A percentile compares a stretch with the other conserved stretches of the same genome.
These are phyloP conservation scores for Amblyopsis hoosieri DNA, from an alignment of 2,797 vertebrate genomes.

Conservation along the genomic window DNA sequence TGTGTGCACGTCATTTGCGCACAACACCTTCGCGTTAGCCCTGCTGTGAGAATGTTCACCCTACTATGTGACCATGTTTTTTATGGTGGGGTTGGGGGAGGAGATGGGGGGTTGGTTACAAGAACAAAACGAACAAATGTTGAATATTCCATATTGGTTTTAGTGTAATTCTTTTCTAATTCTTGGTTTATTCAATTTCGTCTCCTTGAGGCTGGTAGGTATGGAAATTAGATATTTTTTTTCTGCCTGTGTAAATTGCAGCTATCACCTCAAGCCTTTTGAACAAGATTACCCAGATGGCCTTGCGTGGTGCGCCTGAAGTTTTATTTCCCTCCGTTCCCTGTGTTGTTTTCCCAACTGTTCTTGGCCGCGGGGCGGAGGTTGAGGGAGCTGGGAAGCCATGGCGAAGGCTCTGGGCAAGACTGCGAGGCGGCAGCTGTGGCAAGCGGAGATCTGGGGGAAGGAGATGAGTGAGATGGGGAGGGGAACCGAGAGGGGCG, in stretches of 20 bases:
- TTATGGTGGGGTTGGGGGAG: slow-evolving; percentile 1
- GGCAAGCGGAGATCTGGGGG: slow-evolving; percentile 71
- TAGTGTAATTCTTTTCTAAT: slow-evolving; percentile 85
- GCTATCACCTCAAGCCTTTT: slow-evolving; percentile 83
- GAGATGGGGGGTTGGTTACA: slow-evolving; percentile 38
- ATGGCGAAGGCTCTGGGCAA: slow-evolving; percentile 72
- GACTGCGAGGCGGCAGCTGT: slow-evolving; percentile 76
- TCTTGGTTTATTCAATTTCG: slow-evolving; percentile 84
- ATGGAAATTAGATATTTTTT: slow-evolving; percentile 80
- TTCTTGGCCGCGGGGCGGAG: slow-evolving; percentile 71
- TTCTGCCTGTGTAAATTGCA: slow-evolving; percentile 83
- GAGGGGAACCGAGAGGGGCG: slow-evolving; percentile 25
- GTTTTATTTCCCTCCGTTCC: slow-evolving; percentile 78
- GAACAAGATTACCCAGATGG: slow-evolving; percentile 86
- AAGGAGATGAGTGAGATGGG: slow-evolving; percentile 43
- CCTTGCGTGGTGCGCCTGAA: slow-evolving; percentile 82
- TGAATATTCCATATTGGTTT: slow-evolving; percentile 84
- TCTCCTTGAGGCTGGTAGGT: slow-evolving; percentile 81
- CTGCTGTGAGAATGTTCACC: slow-evolving; percentile 39
- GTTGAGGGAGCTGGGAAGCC: slow-evolving; percentile 75
- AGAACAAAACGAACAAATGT: slow-evolving; percentile 80
- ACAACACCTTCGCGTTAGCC: slow-evolving; percentile 60
- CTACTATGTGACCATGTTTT: neutral
- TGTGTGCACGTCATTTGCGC: slow-evolving; percentile 51
- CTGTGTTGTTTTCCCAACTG: slow-evolving; percentile 56